Conservation (phyloP, 2,888 invertebrate species). For the Bellardia pandia region DNA sequence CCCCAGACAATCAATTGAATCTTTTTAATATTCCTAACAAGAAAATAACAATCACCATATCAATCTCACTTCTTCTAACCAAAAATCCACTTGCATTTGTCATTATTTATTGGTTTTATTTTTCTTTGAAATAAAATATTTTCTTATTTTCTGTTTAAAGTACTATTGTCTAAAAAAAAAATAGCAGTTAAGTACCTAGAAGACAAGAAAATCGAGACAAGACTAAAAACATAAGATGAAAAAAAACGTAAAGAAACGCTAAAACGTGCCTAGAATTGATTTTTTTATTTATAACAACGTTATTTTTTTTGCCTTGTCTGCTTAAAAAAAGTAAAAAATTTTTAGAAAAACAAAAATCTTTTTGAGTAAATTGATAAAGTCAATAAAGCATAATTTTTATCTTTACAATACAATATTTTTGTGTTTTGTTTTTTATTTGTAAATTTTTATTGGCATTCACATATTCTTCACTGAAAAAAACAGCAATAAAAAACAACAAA, state of each 20-base stretch:
- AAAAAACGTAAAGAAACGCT: conserved; percentile 38
- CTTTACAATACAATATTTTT: conserved; percentile 16
- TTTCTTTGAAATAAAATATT: conserved; percentile 17
- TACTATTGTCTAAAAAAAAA: conserved; percentile 39
- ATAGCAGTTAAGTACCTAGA: conserved; percentile 32
- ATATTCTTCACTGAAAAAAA: conserved; percentile 16
- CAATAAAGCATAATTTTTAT: conserved; percentile 70
- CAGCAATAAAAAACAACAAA: conserved; percentile 11
- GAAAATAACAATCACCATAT: no score
- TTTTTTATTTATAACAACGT: conserved; percentile 40
- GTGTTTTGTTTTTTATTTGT: neutral
- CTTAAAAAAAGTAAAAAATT: conserved; percentile 22
- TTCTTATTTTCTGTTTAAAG: conserved; percentile 20
- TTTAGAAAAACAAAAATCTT: neutral
- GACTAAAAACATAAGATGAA: conserved; percentile 29
- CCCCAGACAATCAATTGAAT: no score
- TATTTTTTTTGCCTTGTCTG: conserved; percentile 18
- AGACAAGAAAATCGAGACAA: conserved; percentile 21
- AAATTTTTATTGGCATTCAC: conserved; percentile 43
- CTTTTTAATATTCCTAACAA: no score
- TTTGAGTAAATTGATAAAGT: conserved; percentile 55
- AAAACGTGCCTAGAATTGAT: conserved; percentile 71
- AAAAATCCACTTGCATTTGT: neutral
- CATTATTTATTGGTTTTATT: conserved; percentile 7
- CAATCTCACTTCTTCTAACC: neutral